These are phyloP conservation scores for Arothron firmamentum DNA, from an alignment of 2,113 vertebrate genomes.

Conservation along the genomic window DNA sequence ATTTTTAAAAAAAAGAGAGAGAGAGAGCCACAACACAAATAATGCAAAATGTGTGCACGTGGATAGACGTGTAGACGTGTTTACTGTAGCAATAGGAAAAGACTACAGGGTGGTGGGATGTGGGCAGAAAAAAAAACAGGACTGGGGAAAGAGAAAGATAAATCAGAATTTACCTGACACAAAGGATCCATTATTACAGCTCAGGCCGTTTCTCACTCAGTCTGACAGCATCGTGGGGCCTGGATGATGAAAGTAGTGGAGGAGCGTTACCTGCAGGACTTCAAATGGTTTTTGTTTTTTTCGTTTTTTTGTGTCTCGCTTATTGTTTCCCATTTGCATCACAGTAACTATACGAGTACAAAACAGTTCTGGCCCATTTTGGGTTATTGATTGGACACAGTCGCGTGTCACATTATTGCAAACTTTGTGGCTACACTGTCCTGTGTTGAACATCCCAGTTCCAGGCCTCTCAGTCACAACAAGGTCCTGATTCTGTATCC, in stretches of 20 bases:
- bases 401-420: background rate
- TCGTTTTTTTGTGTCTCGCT: constrained; percentile 25
- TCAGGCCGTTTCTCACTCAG: constrained; percentile 45
- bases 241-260: constrained; percentile 34
- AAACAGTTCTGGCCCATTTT: constrained; percentile 7
- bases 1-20: constrained; percentile 23
- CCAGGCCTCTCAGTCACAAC: background rate
- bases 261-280: constrained; percentile 46
- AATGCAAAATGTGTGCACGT: constrained; percentile 5
- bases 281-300: constrained; percentile 30
- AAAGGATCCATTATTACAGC: constrained; percentile 60
- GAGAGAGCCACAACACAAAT: constrained; percentile 5
- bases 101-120: background rate
- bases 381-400: constrained; percentile 1
- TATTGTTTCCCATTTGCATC: constrained; percentile 61
- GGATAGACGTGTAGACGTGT: constrained; percentile 3
- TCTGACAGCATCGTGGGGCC: constrained; percentile 45
- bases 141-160: constrained; percentile 39
- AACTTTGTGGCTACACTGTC: no score
- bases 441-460: constrained; percentile 1
- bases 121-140: constrained; percentile 18
- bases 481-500: constrained; percentile 19
- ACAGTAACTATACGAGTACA: constrained; percentile 24
- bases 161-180: constrained; percentile 64
- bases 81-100: background rate